Conservation (phyloP, 2,797 vertebrate genomes). For the Eospalax fontanierii region DNA sequence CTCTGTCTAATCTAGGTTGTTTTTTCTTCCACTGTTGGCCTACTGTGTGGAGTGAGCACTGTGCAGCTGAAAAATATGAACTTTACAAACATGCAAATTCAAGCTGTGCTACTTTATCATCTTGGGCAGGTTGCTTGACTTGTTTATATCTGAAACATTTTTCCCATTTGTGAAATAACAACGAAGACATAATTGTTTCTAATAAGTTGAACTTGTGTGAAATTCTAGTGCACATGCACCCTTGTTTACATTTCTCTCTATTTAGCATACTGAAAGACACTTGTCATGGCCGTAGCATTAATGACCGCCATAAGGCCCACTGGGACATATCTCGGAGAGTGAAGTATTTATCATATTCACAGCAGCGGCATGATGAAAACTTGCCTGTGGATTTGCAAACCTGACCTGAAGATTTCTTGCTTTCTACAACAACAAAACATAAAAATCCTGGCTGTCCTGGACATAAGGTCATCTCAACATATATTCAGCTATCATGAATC, state of each 20-base stretch:
- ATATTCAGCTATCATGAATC: not conserved
- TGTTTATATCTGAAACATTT: not conserved
- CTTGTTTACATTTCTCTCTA: not conserved
- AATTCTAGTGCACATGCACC: slow-evolving; percentile 5
- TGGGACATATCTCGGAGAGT: not conserved
- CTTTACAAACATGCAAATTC: slow-evolving; percentile 44
- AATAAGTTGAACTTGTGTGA: slow-evolving; percentile 17
- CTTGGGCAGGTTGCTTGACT: not conserved
- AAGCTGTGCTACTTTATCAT: slow-evolving; percentile 15
- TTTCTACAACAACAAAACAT: not conserved
- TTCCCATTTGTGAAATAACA: slow-evolving; percentile 10
- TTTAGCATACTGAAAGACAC: not conserved
- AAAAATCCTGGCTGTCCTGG: not conserved
- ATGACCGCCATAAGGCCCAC: not conserved
- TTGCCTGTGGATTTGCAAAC: not conserved
- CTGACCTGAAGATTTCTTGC: not conserved
- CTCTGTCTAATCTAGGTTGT: slow-evolving; percentile 62
- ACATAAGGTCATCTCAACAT: not conserved
- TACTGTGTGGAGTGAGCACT: slow-evolving; percentile 54
- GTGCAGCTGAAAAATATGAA: not conserved
- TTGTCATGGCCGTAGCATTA: not conserved
- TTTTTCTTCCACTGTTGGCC: slow-evolving; percentile 58
- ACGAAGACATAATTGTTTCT: not conserved
- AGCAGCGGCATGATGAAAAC: not conserved
- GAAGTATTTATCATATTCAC: not conserved